Evolutionary conservation across 1,140 invertebrate species (phyloP).

Genomic region (Cyrtorhinus lividipennis): DNA sequence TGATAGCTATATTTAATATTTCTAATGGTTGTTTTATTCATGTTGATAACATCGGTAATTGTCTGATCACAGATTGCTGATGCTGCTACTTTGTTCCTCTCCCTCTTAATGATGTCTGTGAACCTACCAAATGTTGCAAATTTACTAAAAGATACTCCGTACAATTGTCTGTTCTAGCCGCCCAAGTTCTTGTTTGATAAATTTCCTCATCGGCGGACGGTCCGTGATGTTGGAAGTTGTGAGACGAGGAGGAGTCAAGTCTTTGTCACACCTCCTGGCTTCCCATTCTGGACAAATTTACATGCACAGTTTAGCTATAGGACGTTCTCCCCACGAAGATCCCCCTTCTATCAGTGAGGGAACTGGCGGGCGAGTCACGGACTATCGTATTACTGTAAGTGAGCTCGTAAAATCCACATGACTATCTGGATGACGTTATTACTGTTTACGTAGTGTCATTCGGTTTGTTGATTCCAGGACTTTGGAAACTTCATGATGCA

Average conservation of each 20-base stretch:
- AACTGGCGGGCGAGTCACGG: constrained; percentile 78
- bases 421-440: background rate
- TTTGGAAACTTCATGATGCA: constrained; percentile 78
- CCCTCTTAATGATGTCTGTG: constrained; percentile 12
- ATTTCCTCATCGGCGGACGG: constrained; percentile 83
- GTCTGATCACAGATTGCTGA: too few species aligned
- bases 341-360: constrained; percentile 90
- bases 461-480: constrained; percentile 46
- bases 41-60: background rate
- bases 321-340: constrained; percentile 80
- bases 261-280: constrained; percentile 82
- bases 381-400: constrained; percentile 59
- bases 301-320: constrained; percentile 77
- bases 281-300: constrained; percentile 93
- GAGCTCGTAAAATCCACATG: background rate
- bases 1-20: too few species aligned
- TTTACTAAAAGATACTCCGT: background rate
- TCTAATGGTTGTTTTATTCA: too few species aligned
- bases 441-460: background rate
- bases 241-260: constrained; percentile 53
- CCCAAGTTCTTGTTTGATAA: constrained; percentile 89
- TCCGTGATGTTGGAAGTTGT: constrained; percentile 93
- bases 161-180: constrained; percentile 34
- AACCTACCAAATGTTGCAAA: too few species aligned
- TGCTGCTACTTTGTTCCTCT: too few species aligned